A percentile compares a stretch with the other conserved stretches of the same genome.
phyloP scores from a whole-genome alignment of 2,888 invertebrate species.

The Noctuana brunneofusca region DNA sequence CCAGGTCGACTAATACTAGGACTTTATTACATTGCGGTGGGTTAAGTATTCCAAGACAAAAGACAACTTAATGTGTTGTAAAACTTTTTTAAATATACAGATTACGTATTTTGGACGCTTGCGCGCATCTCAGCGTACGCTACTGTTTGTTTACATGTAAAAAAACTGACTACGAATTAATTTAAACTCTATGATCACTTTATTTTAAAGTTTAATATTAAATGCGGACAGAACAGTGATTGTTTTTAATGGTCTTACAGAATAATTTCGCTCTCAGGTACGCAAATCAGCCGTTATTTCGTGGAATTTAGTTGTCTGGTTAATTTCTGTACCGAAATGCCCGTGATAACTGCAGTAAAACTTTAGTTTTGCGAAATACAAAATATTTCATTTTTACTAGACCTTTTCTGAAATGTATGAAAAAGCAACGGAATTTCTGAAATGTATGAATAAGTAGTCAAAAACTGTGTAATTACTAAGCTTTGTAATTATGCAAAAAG shows the following conservation, averaged over 20 bases:
- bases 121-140: slow-evolving; percentile 46
- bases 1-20: too few species aligned
- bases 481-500: too few species aligned
- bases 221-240: slow-evolving; percentile 25
- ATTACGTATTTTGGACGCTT: slow-evolving; percentile 54
- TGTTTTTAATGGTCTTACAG: slow-evolving; percentile 42
- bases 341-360: slow-evolving; percentile 16
- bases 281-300: slow-evolving; percentile 53
- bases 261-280: slow-evolving; percentile 46
- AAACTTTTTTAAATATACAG: slow-evolving; percentile 26
- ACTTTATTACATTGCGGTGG: neutral
- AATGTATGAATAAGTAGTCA: too few species aligned
- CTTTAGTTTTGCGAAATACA: slow-evolving; percentile 25
- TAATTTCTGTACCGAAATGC: slow-evolving; percentile 48
- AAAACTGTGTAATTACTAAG: too few species aligned
- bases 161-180: slow-evolving; percentile 28
- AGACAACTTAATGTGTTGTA: slow-evolving; percentile 11
- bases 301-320: slow-evolving; percentile 49
- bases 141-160: slow-evolving; percentile 36
- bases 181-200: slow-evolving; percentile 13
- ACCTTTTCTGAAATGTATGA: neutral
- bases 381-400: neutral
- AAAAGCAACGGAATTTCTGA: neutral
- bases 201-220: slow-evolving; percentile 32
- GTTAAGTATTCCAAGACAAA: slow-evolving; percentile 6